These are phyloP conservation scores for Ctena decussata DNA, from an alignment of 2,888 invertebrate genomes.

Conservation along the genomic window DNA sequence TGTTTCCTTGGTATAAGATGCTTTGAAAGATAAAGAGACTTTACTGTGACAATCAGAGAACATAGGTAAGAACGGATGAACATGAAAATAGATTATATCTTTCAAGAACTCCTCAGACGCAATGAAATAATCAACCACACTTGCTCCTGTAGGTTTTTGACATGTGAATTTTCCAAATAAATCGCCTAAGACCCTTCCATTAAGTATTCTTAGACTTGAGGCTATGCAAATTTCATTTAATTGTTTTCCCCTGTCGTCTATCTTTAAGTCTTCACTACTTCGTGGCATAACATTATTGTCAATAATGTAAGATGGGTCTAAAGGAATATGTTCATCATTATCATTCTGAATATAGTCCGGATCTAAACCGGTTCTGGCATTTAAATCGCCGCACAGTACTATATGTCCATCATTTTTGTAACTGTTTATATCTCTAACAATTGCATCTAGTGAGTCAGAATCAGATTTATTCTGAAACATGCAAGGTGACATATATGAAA, in stretches of 20 bases:
- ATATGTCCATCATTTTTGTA: neutral
- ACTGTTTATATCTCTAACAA: neutral
- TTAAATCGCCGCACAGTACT: neutral
- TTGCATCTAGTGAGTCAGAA: neutral
- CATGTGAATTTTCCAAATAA: slow-evolving; percentile 4
- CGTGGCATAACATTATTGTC: neutral
- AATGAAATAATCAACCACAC: neutral
- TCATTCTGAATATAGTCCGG: neutral
- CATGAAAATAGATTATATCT: slow-evolving; percentile 7
- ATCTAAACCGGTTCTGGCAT: neutral
- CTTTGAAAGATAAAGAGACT: neutral
- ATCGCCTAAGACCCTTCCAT: neutral
- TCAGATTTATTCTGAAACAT: neutral
- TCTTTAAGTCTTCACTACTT: neutral
- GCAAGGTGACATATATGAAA: neutral
- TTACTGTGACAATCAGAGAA: slow-evolving; percentile 2
- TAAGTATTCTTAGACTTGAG: neutral
- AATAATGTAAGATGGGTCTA: slow-evolving; percentile 6
- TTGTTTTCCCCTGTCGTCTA: neutral
- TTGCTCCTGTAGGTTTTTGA: slow-evolving; percentile 2
- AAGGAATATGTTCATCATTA: neutral
- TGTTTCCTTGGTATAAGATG: neutral
- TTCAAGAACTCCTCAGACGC: slow-evolving; percentile 4
- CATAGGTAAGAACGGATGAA: neutral
- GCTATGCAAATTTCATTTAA: neutral